Evolutionary conservation across 2,888 invertebrate genomes (phyloP), one percentile per base, ranked within the genome.

Genomic region (Coremacera marginata): DNA sequence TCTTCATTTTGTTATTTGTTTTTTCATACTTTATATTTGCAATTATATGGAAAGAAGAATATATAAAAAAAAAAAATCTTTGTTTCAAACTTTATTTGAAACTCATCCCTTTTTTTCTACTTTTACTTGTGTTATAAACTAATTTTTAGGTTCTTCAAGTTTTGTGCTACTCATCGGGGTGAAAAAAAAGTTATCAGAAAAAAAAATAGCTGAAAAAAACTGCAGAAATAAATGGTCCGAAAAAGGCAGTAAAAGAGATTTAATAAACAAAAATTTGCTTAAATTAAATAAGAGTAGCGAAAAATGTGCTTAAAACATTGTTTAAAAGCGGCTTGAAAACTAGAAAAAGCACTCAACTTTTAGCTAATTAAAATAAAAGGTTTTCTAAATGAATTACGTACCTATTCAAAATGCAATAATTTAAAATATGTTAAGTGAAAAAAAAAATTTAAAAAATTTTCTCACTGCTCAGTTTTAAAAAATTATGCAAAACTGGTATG

Each of bases 211-310:
- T 1, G 16, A 27, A 27, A 57, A 57, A 55, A 55, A 55, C 19
- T 19, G 22, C 55, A 62, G 31, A 34, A 31, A 34, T 31, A 65
- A 65, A 65, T 65, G 65, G 37, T 31, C 37, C 14, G 16, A 37
- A 65, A 65, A 65, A 37, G 9, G 34, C 25, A 62, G 62, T 62
- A 5, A 37, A 65, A 65, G 34, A 37, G 37, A 65, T 65, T 65
- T 65, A n/a, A 65, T 65, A 19, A 65, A 65, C 27, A 65, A 65
- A 65, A 65, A 37, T 65, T 31, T 31, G 65, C 22, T 65, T 14
- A 65, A 9, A 34, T 65, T 14, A 37, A 65, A 65, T 60, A 60
- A 60, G 25, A 22, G 19, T 9, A 60, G 44, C n/a, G n/a, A n/a
- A n/a, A 44, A 44, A 2, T 44, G 44, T 11, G 44, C 44, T 44